phyloP scores from a whole-genome alignment of 1,140 invertebrate genomes.

The Calycopis cecrops region DNA sequence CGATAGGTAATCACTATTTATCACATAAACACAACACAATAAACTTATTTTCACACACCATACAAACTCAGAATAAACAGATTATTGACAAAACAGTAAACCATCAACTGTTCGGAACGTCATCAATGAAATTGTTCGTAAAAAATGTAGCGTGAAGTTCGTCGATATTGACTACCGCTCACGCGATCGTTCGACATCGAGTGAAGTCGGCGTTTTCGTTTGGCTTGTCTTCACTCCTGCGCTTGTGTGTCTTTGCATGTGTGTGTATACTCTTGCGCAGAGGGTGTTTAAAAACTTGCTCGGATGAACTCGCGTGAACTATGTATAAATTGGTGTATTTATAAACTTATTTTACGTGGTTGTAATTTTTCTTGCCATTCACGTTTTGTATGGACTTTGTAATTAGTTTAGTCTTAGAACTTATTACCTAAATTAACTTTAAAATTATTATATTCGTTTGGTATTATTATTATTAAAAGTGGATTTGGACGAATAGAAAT shows the following conservation, averaged over 20 bases:
- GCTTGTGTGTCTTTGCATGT: conserved; percentile 19
- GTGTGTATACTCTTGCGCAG: conserved; percentile 33
- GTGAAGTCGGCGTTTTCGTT: conserved; percentile 53
- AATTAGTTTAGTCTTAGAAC: no score
- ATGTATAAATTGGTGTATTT: neutral
- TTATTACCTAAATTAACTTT: neutral
- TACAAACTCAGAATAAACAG: conserved; percentile 13
- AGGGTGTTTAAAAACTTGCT: conserved; percentile 55
- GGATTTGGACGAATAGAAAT: neutral
- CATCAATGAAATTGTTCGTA: conserved; percentile 34
- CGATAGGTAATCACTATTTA: neutral
- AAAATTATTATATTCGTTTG: neutral
- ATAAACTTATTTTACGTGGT: neutral
- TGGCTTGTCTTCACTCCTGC: conserved; percentile 30
- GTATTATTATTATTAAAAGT: neutral
- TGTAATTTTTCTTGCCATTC: neutral
- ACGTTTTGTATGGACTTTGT: neutral
- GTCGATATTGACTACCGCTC: conserved; percentile 27
- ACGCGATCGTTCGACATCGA: conserved; percentile 26
- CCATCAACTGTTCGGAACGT: conserved; percentile 54
- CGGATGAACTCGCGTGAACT: conserved; percentile 19
- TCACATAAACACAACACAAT: neutral
- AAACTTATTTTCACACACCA: neutral
- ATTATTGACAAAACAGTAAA: conserved; percentile 65
- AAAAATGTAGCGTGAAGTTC: neutral